Percentiles rank a stretch among this genome's conserved stretches.
These are phyloP conservation scores for Eledona agricola DNA, from an alignment of 2,888 invertebrate genomes.

Conservation along the genomic window DNA sequence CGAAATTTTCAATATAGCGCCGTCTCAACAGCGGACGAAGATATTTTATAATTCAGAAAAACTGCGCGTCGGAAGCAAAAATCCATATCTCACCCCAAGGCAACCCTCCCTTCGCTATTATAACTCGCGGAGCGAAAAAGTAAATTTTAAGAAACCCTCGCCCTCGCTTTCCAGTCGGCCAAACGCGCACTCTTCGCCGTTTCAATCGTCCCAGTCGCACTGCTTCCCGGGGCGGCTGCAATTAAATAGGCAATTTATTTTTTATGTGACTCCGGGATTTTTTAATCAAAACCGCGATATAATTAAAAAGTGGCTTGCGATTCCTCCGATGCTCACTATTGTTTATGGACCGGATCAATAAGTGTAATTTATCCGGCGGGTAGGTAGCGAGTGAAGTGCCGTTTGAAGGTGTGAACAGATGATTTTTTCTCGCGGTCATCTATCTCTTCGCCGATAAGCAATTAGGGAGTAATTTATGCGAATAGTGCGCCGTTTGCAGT, in stretches of 20 bases:
- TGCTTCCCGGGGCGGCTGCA: slow-evolving; percentile 46
- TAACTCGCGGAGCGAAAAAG: slow-evolving; percentile 64
- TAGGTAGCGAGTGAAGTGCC: no score
- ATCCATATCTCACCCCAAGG: slow-evolving; percentile 62
- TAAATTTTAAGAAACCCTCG: slow-evolving; percentile 62
- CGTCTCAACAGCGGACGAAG: slow-evolving; percentile 41
- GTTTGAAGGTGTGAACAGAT: no score
- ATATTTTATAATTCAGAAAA: slow-evolving; percentile 64
- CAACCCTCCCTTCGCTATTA: slow-evolving; percentile 58
- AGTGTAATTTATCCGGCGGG: slow-evolving; percentile 27
- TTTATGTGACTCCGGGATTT: slow-evolving; percentile 61
- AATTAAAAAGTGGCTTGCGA: slow-evolving; percentile 57
- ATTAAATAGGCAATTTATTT: slow-evolving; percentile 64
- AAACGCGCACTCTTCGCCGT: slow-evolving; percentile 45
- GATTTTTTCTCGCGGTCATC: no score
- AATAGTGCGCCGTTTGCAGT: slow-evolving; percentile 48
- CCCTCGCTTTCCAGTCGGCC: slow-evolving; percentile 57
- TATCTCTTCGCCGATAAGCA: no score
- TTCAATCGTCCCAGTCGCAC: slow-evolving; percentile 41
- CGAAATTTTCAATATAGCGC: slow-evolving; percentile 50
- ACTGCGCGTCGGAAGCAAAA: slow-evolving; percentile 62
- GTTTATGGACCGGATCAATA: slow-evolving; percentile 28
- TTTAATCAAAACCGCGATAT: slow-evolving; percentile 61
- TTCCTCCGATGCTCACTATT: slow-evolving; percentile 60
- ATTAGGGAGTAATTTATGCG: slow-evolving; percentile 50